A percentile compares a stretch with the other conserved stretches of the same genome.
phyloP scores from a whole-genome alignment of 2,888 invertebrate species.

The Caenorhabditis plicata region DNA sequence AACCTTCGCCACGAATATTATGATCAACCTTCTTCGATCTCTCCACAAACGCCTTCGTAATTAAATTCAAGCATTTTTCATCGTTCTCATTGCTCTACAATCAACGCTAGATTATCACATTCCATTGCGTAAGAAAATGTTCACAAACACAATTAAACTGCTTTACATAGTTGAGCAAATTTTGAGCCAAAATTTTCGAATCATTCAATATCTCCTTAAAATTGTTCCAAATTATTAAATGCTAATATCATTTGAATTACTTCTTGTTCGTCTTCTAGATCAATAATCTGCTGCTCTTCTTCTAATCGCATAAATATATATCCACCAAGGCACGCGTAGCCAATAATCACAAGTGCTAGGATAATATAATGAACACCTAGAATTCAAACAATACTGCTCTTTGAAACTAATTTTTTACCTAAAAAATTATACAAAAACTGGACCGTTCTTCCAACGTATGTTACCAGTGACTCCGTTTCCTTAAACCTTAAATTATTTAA shows the following conservation, averaged over 20 bases:
- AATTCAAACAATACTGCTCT: not conserved
- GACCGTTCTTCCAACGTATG: slow-evolving; percentile 17
- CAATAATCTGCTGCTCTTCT: slow-evolving; percentile 11
- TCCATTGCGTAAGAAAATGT: not conserved
- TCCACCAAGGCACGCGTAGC: slow-evolving; percentile 29
- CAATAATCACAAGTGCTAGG: slow-evolving; percentile 19
- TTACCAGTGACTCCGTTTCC: slow-evolving; percentile 19
- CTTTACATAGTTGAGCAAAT: slow-evolving; percentile 14
- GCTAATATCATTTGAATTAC: no score
- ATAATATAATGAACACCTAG: slow-evolving; percentile 21
- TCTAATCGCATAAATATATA: slow-evolving; percentile 28
- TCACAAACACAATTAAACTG: slow-evolving; percentile 15
- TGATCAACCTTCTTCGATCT: slow-evolving; percentile 14
- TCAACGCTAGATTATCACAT: not conserved
- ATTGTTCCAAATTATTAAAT: no score
- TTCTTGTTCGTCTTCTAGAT: no score
- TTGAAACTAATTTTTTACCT: not conserved
- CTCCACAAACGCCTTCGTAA: slow-evolving; percentile 17
- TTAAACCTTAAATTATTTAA: slow-evolving; percentile 10
- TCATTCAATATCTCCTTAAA: slow-evolving; percentile 5
- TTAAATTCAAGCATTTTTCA: slow-evolving; percentile 17
- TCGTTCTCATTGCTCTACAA: slow-evolving; percentile 17
- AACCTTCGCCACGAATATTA: slow-evolving; percentile 18
- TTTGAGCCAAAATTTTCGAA: slow-evolving; percentile 12
- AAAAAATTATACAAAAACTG: slow-evolving; percentile 17